phyloP scores from a whole-genome alignment of 92 coral and sea anemone species.

The Heteractis magnifica region DNA sequence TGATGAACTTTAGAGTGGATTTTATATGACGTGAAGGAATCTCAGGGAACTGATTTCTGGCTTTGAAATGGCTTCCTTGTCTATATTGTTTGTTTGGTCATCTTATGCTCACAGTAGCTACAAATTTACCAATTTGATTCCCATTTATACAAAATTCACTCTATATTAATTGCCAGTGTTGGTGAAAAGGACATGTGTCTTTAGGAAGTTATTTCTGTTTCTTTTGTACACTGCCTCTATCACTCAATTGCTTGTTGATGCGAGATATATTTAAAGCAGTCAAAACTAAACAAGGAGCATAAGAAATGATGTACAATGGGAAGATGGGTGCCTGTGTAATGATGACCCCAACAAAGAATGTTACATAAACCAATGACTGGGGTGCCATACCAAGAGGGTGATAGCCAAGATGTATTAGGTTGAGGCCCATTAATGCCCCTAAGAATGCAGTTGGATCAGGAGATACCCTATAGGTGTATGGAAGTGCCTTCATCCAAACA shows the following conservation, averaged over 20 bases:
- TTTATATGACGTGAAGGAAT: too few relatives aligned
- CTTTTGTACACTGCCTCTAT: not conserved
- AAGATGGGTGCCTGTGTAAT: conserved; percentile 72
- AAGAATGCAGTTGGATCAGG: conserved; percentile 67
- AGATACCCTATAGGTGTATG: conserved; percentile 41
- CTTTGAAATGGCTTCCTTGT: too few relatives aligned
- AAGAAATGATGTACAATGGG: conserved; percentile 69
- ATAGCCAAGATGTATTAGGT: conserved; percentile 54
- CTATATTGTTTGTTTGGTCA: too few relatives aligned
- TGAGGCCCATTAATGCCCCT: conserved; percentile 62
- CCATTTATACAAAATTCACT: too few relatives aligned
- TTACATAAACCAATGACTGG: conserved; percentile 64
- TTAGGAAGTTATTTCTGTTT: not conserved
- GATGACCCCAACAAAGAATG: conserved; percentile 65
- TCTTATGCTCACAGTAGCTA: too few relatives aligned
- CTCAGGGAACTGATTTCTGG: too few relatives aligned
- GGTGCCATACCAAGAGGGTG: conserved; percentile 65
- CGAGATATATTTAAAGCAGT: conserved; percentile 60
- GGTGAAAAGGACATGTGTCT: not conserved
- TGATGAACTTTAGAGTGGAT: too few relatives aligned
- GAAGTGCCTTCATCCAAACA: conserved; percentile 65
- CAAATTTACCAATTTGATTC: too few relatives aligned
- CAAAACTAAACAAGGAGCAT: conserved; percentile 59
- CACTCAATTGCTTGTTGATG: conserved; percentile 19
- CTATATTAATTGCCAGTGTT: too few relatives aligned